These are phyloP conservation scores for Dryadula phaetusa DNA, from an alignment of 2,888 invertebrate species.

Conservation along the genomic window DNA sequence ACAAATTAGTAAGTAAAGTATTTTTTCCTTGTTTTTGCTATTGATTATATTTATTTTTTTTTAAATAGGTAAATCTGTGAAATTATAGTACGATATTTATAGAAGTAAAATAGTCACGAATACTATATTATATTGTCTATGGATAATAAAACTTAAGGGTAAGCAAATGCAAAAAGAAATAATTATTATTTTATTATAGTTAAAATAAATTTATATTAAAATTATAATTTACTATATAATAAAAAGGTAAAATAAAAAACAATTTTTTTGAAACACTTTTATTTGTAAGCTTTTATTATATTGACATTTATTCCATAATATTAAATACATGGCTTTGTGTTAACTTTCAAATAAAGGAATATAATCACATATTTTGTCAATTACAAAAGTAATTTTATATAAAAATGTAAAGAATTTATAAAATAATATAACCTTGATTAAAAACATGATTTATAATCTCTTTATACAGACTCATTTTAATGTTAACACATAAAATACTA, in stretches of 20 bases:
- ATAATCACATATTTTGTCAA: no score
- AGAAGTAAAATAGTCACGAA: background rate
- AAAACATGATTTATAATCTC: background rate
- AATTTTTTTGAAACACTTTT: background rate
- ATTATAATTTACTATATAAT: background rate
- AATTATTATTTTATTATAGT: no score
- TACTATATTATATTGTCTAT: constrained; percentile 2
- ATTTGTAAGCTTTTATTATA: constrained; percentile 3
- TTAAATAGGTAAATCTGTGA: no score
- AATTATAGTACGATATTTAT: background rate
- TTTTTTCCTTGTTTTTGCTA: background rate
- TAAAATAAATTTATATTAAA: no score
- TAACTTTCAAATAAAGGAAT: no score
- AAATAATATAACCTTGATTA: no score
- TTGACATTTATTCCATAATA: background rate
- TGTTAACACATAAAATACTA: constrained; percentile 5
- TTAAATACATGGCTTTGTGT: background rate
- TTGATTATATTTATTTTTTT: background rate
- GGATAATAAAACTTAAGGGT: background rate
- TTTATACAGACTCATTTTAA: background rate
- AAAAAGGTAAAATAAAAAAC: constrained; percentile 3
- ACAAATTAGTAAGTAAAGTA: constrained; percentile 46
- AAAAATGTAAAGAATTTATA: constrained; percentile 1
- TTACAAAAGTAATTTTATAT: constrained; percentile 2
- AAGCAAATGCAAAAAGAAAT: no score